Conservation (phyloP, 2,113 vertebrate species). For the Catharus minimus region DNA sequence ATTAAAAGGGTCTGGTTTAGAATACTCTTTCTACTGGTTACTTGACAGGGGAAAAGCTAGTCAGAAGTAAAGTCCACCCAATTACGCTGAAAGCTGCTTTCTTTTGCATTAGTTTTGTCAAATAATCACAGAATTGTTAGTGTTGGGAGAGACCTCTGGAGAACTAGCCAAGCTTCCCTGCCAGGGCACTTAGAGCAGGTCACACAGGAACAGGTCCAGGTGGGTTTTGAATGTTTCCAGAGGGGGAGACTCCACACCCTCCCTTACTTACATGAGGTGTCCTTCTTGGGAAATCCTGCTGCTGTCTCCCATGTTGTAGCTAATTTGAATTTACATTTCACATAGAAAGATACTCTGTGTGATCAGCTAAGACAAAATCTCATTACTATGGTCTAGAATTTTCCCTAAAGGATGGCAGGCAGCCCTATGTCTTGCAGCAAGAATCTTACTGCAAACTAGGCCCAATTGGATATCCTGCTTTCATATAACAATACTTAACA, state of each 20-base stretch:
- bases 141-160: not conserved
- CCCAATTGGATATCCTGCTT: not conserved
- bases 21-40: not conserved
- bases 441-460: not conserved
- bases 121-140: not conserved
- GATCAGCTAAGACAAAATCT: not conserved
- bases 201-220: not conserved
- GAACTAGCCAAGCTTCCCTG: not conserved
- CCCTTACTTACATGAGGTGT: not conserved
- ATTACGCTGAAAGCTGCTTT: accelerated
- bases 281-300: not conserved
- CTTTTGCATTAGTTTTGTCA: not conserved
- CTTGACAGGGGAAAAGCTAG: not conserved
- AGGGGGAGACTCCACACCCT: not conserved
- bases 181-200: not conserved
- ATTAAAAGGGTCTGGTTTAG: not conserved
- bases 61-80: not conserved
- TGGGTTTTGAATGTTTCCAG: not conserved
- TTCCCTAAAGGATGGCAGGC: not conserved
- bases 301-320: not conserved
- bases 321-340: not conserved
- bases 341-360: not conserved
- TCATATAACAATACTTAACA: not conserved
- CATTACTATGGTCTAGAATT: not conserved
- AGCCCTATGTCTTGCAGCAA: not conserved